Evolutionary conservation across 2,113 vertebrate genomes (phyloP), one percentile per base, ranked within the genome.

Genomic region (Dissostichus mawsoni): DNA sequence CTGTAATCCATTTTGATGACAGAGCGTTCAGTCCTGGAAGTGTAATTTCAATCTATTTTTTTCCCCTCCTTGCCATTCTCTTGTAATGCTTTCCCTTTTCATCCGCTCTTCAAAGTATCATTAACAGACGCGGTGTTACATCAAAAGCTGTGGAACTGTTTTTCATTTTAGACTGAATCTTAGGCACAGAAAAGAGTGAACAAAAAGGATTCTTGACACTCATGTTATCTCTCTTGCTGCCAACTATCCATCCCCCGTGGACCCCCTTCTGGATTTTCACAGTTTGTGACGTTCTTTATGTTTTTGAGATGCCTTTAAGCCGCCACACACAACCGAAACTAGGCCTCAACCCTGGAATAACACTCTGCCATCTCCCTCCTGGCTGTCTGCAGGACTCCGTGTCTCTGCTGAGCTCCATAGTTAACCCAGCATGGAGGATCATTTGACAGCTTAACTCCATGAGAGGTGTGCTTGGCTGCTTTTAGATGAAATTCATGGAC

Each of bases 1-100:
- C 82, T 86, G 41, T 86, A 78, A 90, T 90, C 85, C 80, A 81
- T 91, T 90, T 88, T 78, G 63, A 66, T 84, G 88, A 90, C 83
- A 69, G 75, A 84, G 68, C 33, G 17, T 45, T 66, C 51, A 29
- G 80, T 81, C 76, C 76, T 75, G 74, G 69, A 88, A 76, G 78
- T 81, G 71, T 76, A 72, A 83, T 92, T 90, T 83, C 69, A 64
- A 70, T 72, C 76, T 50, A 8, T 65, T 58, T 81, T 66, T 62
- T 58, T 44, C 23, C 18, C 16, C 36, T 76, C 41, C 58, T 73
- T 62, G 62, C 82, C 74, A 41, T 82, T 82, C 73, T 77, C 58
- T 73, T 56, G 56, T 84, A 83, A 87, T 67, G 69, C 76, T 73
- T 82, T 87, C 70, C 74, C 85, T 78, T 86, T 85, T 89, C 88